Evolutionary conservation across 2,888 invertebrate species (phyloP).

Genomic region (Amphipyra berbera): DNA sequence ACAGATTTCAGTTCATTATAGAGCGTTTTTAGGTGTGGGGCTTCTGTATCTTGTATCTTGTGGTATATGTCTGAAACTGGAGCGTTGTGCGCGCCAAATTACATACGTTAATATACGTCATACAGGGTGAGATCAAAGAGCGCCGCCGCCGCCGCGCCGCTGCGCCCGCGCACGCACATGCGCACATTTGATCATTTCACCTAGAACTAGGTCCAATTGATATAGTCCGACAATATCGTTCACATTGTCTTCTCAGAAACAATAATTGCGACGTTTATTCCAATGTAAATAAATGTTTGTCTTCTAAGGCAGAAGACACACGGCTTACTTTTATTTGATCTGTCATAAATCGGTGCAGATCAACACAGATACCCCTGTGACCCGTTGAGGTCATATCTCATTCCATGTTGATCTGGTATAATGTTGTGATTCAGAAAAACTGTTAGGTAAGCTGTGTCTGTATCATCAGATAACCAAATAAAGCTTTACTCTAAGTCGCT

Average conservation of each 20-base stretch:
- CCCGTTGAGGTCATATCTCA: too few relatives aligned
- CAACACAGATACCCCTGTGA: too few relatives aligned
- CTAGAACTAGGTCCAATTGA: slow-evolving; percentile 8
- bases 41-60: neutral
- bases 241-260: slow-evolving; percentile 13
- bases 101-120: slow-evolving; percentile 1
- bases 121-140: slow-evolving; percentile 23
- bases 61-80: slow-evolving; percentile 11
- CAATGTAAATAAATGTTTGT: slow-evolving; percentile 1
- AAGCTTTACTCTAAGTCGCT: too few relatives aligned
- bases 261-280: neutral
- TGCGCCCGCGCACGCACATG: slow-evolving; percentile 2
- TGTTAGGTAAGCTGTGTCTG: too few relatives aligned
- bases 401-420: too few relatives aligned
- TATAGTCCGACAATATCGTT: slow-evolving; percentile 5
- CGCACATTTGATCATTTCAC: neutral
- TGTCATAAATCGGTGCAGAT: too few relatives aligned
- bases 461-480: too few relatives aligned
- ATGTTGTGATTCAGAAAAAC: too few relatives aligned
- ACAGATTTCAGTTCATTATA: too few relatives aligned
- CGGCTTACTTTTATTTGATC: neutral
- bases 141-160: neutral
- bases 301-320: neutral
- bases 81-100: slow-evolving; percentile 24
- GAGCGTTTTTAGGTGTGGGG: neutral